Conservation (phyloP, 2,113 vertebrate genomes). For the Setophaga coronata region DNA sequence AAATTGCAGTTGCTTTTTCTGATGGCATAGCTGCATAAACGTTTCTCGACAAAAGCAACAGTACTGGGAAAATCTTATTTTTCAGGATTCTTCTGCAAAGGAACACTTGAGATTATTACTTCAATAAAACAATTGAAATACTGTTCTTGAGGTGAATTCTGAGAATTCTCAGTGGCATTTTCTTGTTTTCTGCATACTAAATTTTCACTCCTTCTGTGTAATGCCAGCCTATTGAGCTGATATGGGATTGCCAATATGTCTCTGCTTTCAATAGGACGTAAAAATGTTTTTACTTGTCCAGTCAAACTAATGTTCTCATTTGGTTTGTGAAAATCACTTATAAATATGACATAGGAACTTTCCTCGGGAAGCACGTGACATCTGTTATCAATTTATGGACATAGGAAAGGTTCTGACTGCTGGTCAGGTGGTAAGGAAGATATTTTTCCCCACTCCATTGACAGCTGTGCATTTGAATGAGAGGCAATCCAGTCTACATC, state of each 20-base stretch:
- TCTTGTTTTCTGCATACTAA: background rate
- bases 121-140: background rate
- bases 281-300: background rate
- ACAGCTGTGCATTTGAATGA: background rate
- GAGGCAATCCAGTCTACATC: background rate
- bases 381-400: background rate
- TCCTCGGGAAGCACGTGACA: background rate
- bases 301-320: background rate
- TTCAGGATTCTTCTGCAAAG: background rate
- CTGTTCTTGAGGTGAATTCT: background rate
- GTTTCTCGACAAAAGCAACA: background rate
- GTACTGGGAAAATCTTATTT: background rate
- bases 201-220: background rate
- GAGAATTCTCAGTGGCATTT: background rate
- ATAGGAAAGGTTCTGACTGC: background rate
- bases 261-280: background rate
- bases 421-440: background rate
- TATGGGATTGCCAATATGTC: background rate
- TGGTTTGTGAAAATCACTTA: background rate
- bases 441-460: background rate
- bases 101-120: background rate
- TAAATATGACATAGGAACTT: background rate
- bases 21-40: background rate
- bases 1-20: background rate
- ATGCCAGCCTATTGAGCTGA: background rate